phyloP scores from a whole-genome alignment of 2,797 vertebrate species.

The Clamator glandarius region DNA sequence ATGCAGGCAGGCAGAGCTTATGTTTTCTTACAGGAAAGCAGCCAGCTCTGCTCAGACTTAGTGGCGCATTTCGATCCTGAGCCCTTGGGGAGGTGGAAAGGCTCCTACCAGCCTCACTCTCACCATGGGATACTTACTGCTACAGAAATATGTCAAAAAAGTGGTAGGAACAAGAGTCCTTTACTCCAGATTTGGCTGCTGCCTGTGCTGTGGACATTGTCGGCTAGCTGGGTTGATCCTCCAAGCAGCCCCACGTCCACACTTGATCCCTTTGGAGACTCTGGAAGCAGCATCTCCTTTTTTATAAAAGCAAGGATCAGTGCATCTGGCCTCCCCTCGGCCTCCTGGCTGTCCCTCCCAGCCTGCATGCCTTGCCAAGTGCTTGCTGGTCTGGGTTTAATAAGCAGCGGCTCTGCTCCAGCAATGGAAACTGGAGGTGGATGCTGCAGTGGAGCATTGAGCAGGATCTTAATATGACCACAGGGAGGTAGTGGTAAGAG shows the following conservation, averaged over 20 bases:
- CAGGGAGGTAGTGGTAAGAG: not conserved
- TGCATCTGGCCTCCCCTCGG: not conserved
- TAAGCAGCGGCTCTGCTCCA: not conserved
- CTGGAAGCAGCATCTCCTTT: not conserved
- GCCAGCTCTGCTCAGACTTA: not conserved
- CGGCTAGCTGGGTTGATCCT: not conserved
- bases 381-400: not conserved
- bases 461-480: accelerated
- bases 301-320: not conserved
- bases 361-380: not conserved
- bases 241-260: not conserved
- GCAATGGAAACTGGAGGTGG: not conserved
- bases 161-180: not conserved
- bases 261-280: accelerated
- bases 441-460: not conserved
- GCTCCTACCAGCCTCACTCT: not conserved
- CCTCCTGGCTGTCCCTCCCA: not conserved
- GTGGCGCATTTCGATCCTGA: not conserved
- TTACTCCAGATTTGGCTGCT: not conserved
- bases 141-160: not conserved
- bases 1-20: accelerated
- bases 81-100: not conserved
- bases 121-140: not conserved
- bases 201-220: not conserved
- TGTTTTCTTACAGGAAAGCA: not conserved